Base-by-base conservation (phyloP, 2,888 invertebrate genomes). In the Archaeoteleia sp. region DNA sequence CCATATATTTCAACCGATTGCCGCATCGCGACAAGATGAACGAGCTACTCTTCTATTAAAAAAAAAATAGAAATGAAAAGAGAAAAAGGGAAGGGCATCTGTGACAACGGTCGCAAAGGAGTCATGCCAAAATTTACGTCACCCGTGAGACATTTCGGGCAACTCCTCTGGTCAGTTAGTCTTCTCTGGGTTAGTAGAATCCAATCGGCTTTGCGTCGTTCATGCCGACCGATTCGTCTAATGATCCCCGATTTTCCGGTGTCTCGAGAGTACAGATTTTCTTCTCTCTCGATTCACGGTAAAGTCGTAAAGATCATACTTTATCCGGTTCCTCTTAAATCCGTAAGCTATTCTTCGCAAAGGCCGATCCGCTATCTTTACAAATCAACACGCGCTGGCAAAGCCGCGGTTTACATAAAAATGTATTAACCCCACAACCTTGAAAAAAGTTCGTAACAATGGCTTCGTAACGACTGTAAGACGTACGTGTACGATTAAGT, bases 211-310 rank as follows among this genome's bases (percentile, higher is more conserved):
- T 69, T 70, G 61, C 51, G 61, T 70, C 75, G 68, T n/a, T n/a
- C n/a, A n/a, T n/a, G n/a, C n/a, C n/a, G n/a, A n/a, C n/a, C n/a
- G n/a, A 32, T 75, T 77, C 69, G 68, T 58, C 73, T 76, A 78
- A 80, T 76, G 74, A 79, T 80, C 73, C 71, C 71, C 71, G 78
- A 80, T 80, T 80, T 80, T 73, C 72, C 74, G 77, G 74, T 72
- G 68, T 75, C 76, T 79, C 78, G 74, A 74, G 73, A 61, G 53
- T 40, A 29, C 9, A 12, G 13, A n/a, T 7, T 43, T 27, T 23
- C 12, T 20, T n/a, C 40, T 40, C 34, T 5, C 17, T 2, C 23
- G n/a, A 10, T 14, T 46, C 46, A 9, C 12, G 7, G 9, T 20
- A 46, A 48, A 48, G 23, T 34, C 34, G 35, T 48, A 34, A 46